A percentile compares a stretch with the other conserved stretches of the same genome.
These are phyloP conservation scores for Silurus aristotelis DNA, from an alignment of 2,797 vertebrate genomes.

Conservation along the genomic window DNA sequence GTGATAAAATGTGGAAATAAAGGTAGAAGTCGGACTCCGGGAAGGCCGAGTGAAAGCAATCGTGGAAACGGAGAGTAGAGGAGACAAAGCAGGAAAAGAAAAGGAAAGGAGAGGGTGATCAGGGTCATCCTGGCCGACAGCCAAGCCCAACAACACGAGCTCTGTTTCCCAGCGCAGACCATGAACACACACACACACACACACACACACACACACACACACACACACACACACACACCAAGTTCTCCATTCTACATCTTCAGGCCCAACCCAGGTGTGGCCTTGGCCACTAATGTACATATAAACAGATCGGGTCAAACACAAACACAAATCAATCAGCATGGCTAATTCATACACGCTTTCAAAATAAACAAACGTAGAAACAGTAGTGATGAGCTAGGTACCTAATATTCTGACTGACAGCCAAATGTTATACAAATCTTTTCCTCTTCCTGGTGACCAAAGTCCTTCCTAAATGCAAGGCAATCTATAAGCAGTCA, in stretches of 20 bases:
- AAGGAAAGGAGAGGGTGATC: slow-evolving; percentile 58
- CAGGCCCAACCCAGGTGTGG: slow-evolving; percentile 36
- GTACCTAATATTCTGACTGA: not conserved
- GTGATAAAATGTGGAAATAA: slow-evolving; percentile 40
- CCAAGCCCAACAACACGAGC: slow-evolving; percentile 63
- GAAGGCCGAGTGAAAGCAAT: slow-evolving; percentile 41
- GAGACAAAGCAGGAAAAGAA: slow-evolving; percentile 53
- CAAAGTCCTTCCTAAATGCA: not conserved
- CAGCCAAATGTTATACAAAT: not conserved
- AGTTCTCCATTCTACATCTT: slow-evolving; percentile 34
- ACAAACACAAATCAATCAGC: slow-evolving; percentile 29
- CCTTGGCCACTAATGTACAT: not conserved
- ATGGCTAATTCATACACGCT: not conserved
- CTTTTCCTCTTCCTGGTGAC: not conserved
- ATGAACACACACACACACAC: slow-evolving; percentile 34
- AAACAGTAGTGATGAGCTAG: not conserved
- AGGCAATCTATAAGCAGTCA: not conserved
- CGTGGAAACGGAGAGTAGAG: slow-evolving; percentile 49
- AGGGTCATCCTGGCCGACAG: slow-evolving; percentile 58
- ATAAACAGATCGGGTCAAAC: not conserved
- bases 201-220: slow-evolving; percentile 45
- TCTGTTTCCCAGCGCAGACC: slow-evolving; percentile 62
- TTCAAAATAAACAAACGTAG: not conserved
- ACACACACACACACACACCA: not conserved
- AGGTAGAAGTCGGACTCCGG: slow-evolving; percentile 30